Evolutionary conservation across 2,888 invertebrate genomes (phyloP).

Genomic region (Eristalis tenax): DNA sequence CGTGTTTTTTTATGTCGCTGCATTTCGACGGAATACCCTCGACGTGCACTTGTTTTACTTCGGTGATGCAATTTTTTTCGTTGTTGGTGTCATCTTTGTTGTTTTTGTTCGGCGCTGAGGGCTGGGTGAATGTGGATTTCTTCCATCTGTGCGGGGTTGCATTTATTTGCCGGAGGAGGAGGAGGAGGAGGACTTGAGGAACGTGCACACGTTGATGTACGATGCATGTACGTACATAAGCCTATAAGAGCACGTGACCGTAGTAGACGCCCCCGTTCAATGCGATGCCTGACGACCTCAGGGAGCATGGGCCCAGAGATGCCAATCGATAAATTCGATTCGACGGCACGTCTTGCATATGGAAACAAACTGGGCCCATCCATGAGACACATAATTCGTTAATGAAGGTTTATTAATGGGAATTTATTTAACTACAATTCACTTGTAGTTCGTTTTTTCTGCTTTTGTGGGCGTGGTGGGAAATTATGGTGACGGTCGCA

Average conservation of each 20-base stretch:
- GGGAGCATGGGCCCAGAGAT: background rate
- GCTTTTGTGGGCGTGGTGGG: background rate
- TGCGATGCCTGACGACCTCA: background rate
- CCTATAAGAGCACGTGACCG: constrained; percentile 26
- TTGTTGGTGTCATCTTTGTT: background rate
- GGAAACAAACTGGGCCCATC: background rate
- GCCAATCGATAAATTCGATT: constrained; percentile 10
- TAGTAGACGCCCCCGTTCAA: constrained; percentile 6
- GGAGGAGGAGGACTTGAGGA: background rate
- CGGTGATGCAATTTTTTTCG: constrained; percentile 15
- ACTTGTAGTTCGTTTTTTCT: background rate
- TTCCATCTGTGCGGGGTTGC: background rate
- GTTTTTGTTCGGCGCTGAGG: background rate
- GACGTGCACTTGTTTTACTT: constrained; percentile 18
- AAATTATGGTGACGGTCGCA: background rate
- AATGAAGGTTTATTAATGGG: constrained; percentile 7
- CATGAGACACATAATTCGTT: constrained; percentile 4
- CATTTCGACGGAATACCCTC: constrained; percentile 13
- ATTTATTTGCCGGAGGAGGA: background rate
- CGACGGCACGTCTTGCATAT: background rate
- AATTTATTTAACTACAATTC: background rate
- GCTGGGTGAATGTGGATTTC: background rate
- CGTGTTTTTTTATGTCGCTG: background rate
- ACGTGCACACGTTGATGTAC: background rate
- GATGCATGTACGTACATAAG: background rate